Base-by-base conservation (phyloP, 2,113 vertebrate species). In the Sylvia atricapilla region DNA sequence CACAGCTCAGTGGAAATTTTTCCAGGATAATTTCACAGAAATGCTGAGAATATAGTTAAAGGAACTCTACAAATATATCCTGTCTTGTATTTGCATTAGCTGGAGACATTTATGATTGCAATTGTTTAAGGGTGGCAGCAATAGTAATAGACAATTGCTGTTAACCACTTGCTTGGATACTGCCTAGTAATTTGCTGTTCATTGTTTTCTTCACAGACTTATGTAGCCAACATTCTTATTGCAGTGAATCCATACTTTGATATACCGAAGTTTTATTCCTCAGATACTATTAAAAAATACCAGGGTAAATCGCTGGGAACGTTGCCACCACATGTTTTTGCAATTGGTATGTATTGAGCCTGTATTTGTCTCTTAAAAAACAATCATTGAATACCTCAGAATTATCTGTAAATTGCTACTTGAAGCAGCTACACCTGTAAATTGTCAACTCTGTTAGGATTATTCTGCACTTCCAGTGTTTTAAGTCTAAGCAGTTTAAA, bases 231-330 rank as follows among this genome's bases (percentile, higher is more conserved):
- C 96, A 99, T 99, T 97, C 98, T 99, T 96, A 99, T 99, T 76
- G 99, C 99, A 39, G 98, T 99, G 95, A 99, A 99, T 87, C 99
- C 99, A 1, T 99, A 99, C 96, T 99, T 98, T 95, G 99, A 99
- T 97, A 98, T 99, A 94, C 99, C 99, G 24, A 99, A 99, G 97
- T 98, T 99, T 75, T 99, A 99, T 96, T 96, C 98, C 19, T 97
- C 98, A 17, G 98, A 99, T 10, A 97, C 98, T 96, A 99, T 99
- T 97, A 98, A 98, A 89, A 97, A 98, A 33, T 99, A 99, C 97
- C 98, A 97, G 63, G 99, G 99, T 35, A 98, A 97, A 85, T 99
- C 99, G 2, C 98, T 99, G 93, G 99, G 99, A 39, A 99, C 99
- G 1, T 97, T 99, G 92, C 99, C 99, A 28, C 99, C 99, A 10